Percentiles rank a stretch among this genome's conserved stretches.
These are phyloP conservation scores for Drosophila asahinai DNA, from an alignment of 1,140 invertebrate genomes.

Conservation along the genomic window DNA sequence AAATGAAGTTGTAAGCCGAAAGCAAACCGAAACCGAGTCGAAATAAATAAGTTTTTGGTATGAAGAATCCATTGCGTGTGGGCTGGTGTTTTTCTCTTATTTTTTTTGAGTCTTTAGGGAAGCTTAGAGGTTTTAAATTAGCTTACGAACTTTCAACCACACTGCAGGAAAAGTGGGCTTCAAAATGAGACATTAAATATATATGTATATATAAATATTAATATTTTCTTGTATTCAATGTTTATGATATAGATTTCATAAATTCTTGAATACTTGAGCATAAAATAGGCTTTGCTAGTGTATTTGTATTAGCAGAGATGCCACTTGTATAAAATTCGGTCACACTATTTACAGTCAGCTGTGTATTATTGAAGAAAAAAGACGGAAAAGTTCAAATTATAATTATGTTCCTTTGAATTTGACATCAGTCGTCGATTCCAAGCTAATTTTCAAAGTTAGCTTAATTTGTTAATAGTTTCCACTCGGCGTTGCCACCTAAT, in stretches of 20 bases:
- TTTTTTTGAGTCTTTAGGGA: conserved; percentile 12
- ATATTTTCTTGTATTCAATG: background rate
- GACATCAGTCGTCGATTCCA: too few species aligned
- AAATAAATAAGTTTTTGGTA: conserved; percentile 44
- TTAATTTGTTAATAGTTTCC: too few species aligned
- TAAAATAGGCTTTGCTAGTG: too few species aligned
- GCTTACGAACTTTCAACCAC: conserved; percentile 47
- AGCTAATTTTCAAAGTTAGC: too few species aligned
- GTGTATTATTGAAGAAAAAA: background rate
- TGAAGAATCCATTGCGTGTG: conserved; percentile 45
- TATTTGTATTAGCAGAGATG: background rate
- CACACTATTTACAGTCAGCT: background rate
- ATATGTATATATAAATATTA: too few species aligned
- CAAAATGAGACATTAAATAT: too few species aligned
- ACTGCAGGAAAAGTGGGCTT: background rate
- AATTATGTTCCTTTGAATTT: background rate
- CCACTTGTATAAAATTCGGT: background rate
- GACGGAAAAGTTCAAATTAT: background rate
- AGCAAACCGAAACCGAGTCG: conserved; percentile 34
- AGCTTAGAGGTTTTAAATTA: conserved; percentile 33
- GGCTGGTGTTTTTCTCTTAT: conserved; percentile 7
- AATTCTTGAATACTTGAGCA: too few species aligned
- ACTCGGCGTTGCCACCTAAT: too few species aligned
- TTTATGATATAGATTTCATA: background rate
- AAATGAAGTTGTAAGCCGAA: conserved; percentile 67